Base-by-base conservation (phyloP, 2,888 invertebrate species). In the Sepiola atlantica region DNA sequence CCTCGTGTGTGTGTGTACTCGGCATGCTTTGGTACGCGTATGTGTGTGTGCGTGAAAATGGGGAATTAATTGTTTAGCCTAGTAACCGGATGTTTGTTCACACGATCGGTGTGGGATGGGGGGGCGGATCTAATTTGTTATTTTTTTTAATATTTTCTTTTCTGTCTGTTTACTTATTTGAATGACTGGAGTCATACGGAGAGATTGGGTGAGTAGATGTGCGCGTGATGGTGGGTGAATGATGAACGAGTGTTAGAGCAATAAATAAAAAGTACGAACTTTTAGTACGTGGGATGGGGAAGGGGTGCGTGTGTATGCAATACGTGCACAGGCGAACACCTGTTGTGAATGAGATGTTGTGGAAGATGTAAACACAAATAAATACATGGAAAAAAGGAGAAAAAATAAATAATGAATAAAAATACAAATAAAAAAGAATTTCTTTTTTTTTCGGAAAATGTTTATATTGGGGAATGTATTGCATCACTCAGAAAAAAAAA, bases 21-120 rank as follows among this genome's bases (percentile, higher is more conserved):
- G n/a, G 77, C 32, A 77, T 77, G 77, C n/a, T 77, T 77, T 77
- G 77, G n/a, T 77, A 32, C 77, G 77, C n/a, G 77, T 77, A 77
- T 77, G 32, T 77, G n/a, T 77, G 77, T 77, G 77, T 32, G 21
- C 14, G 14, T 21, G 77, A 16, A 45, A 4, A 8, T 45, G 45
- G 14, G 16, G 77, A n/a, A 16, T 2, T n/a, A 77, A 14, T 21
- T 57, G 16, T 77, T 45, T 77, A 77, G 77, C 32, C n/a, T 77
- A 16, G 1, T 77, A 18, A 61, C 45, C 32, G 77, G 16, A 77
- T 77, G n/a, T 77, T 32, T 77, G 77, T 77, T 32, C 3, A n/a
- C 16, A 4, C 1, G 14, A 45, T 45, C 8, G 45, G 8, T 45
- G 45, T 45, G 2, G 45, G 45, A 8, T 45, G 2, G 32, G 32